A percentile compares a stretch with the other conserved stretches of the same genome.
Conservation (phyloP, 2,888 invertebrate species). For the Eretmocerus hayati region DNA sequence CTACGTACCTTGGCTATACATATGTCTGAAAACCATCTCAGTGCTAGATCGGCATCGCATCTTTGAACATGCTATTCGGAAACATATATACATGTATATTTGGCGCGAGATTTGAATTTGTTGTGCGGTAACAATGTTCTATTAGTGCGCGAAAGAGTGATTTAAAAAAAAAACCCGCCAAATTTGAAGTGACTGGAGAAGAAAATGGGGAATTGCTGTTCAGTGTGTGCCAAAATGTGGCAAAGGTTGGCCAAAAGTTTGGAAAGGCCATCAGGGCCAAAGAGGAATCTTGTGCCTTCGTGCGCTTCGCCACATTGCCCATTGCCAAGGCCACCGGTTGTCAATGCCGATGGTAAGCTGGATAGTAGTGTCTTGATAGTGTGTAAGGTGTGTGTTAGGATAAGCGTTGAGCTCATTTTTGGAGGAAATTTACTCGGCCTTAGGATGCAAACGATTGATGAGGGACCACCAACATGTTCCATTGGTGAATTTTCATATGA, state of each 20-base stretch:
- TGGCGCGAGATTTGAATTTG: neutral
- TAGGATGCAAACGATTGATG: neutral
- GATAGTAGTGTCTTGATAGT: too few species aligned
- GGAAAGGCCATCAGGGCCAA: too few species aligned
- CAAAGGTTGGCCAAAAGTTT: conserved; percentile 23
- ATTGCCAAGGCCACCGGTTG: conserved; percentile 35
- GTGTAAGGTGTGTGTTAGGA: too few species aligned
- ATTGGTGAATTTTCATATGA: too few species aligned
- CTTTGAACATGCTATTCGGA: too few species aligned
- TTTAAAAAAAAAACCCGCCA: neutral
- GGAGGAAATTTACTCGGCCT: neutral
- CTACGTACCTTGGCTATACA: too few species aligned
- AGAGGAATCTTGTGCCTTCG: conserved; percentile 27
- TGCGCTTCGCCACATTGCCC: conserved; percentile 37
- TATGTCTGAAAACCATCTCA: too few species aligned
- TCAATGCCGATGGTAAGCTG: conserved; percentile 19
- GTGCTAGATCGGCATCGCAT: too few species aligned
- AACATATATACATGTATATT: too few species aligned
- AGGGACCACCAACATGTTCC: too few species aligned
- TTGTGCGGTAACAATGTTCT: neutral
- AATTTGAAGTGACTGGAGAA: neutral
- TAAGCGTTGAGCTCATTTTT: neutral
- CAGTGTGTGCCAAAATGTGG: conserved; percentile 30
- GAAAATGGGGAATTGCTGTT: conserved; percentile 40
- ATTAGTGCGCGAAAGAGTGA: neutral